Percentiles rank a stretch among this genome's conserved stretches.
phyloP scores from a whole-genome alignment of 2,797 vertebrate species.

The Melanitta fusca region DNA sequence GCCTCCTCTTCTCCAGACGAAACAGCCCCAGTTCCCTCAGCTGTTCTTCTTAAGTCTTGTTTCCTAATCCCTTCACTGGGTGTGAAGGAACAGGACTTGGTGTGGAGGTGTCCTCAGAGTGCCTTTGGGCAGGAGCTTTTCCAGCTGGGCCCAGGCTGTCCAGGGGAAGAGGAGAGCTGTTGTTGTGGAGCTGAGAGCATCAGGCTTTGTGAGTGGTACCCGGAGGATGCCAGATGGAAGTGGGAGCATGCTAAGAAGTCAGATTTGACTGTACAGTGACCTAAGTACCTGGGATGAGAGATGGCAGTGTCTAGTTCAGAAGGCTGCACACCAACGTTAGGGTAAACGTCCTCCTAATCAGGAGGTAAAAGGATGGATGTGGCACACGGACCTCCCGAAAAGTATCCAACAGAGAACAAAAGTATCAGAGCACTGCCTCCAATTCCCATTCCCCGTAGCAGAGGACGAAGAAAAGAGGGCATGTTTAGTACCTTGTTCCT shows the following conservation, averaged over 20 bases:
- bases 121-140: neutral
- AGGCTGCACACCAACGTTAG: neutral
- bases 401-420: conserved; percentile 1
- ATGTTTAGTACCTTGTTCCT: conserved; percentile 22
- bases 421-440: neutral
- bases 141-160: neutral
- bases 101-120: neutral
- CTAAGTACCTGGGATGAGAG: neutral
- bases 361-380: neutral
- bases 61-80: neutral
- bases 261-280: neutral
- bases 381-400: neutral
- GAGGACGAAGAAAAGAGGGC: neutral
- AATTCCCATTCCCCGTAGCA: neutral
- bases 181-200: neutral
- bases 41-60: neutral
- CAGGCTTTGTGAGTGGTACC: neutral
- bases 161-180: neutral
- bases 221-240: neutral
- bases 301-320: neutral
- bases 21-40: neutral
- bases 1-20: no score
- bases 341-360: neutral
- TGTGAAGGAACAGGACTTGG: neutral
- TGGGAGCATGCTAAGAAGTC: neutral